Conservation (phyloP, 2,113 vertebrate species). For the Heteronetta atricapilla region DNA sequence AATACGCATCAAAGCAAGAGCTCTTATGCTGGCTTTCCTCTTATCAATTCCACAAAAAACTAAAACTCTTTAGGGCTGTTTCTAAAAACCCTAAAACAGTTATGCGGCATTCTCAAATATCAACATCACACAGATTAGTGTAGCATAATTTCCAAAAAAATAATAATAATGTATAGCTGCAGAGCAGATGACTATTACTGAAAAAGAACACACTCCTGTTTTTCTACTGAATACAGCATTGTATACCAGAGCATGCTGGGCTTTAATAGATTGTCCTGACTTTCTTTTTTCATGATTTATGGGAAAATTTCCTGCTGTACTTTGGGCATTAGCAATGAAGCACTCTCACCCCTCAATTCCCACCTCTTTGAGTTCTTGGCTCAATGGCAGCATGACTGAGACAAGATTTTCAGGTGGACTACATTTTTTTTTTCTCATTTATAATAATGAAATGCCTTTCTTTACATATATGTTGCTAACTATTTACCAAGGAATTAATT, state of each 20-base stretch:
- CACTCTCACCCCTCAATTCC: neutral
- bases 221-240: slow-evolving; percentile 26
- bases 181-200: neutral
- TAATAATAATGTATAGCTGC: neutral
- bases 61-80: slow-evolving; percentile 71
- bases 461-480: neutral
- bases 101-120: slow-evolving; percentile 59
- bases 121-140: slow-evolving; percentile 10
- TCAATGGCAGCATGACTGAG: neutral
- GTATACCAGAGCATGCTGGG: slow-evolving; percentile 25
- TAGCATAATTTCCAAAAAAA: neutral
- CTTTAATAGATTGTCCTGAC: slow-evolving; percentile 21
- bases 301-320: slow-evolving; percentile 15
- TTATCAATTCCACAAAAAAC: slow-evolving; percentile 76
- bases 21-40: slow-evolving; percentile 78
- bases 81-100: slow-evolving; percentile 70
- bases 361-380: neutral
- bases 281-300: slow-evolving; percentile 34
- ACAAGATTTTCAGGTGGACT: neutral
- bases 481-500: slow-evolving; percentile 13
- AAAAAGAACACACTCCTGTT: slow-evolving; percentile 20
- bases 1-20: slow-evolving; percentile 84
- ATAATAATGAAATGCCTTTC: neutral
- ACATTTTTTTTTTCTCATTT: neutral
- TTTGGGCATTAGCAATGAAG: neutral